These are phyloP conservation scores for Miichthys miiuy DNA, from an alignment of 2,797 vertebrate genomes.

Conservation along the genomic window DNA sequence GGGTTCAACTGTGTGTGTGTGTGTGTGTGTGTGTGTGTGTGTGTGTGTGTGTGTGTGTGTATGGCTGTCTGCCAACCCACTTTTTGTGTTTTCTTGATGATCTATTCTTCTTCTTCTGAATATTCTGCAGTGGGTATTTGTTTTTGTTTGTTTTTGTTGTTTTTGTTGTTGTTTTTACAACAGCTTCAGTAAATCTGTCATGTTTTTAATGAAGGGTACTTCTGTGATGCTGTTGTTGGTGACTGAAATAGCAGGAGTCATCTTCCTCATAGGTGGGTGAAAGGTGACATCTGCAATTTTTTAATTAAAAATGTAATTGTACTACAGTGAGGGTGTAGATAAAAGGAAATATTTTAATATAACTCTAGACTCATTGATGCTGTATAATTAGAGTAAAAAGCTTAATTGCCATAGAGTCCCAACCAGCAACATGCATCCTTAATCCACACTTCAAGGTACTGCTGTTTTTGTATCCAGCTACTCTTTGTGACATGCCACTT, in stretches of 20 bases:
- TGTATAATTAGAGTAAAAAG: neutral
- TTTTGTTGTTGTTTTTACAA: neutral
- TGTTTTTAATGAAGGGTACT: constrained; percentile 45
- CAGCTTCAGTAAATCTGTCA: constrained; percentile 36
- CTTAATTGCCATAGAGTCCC: constrained; percentile 20
- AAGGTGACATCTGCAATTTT: constrained; percentile 12
- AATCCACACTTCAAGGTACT: constrained; percentile 29
- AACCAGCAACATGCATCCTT: constrained; percentile 48
- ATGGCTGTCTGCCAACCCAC: constrained; percentile 16
- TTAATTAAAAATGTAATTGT: constrained; percentile 9
- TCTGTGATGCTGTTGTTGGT: constrained; percentile 41
- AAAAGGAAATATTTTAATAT: constrained; percentile 8
- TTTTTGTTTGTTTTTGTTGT: constrained; percentile 10
- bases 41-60: constrained; percentile 14
- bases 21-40: constrained; percentile 12
- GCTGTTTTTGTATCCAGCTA: constrained; percentile 41
- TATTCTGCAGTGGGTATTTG: constrained; percentile 64
- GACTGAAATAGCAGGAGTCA: constrained; percentile 22
- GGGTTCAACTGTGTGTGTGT: constrained; percentile 52
- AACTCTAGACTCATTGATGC: neutral
- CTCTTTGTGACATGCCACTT: constrained; percentile 37
- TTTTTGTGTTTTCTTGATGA: constrained; percentile 56
- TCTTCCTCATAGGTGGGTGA: constrained; percentile 1
- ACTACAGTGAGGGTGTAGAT: neutral
- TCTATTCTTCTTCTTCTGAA: constrained; percentile 54